Evolutionary conservation across 2,797 vertebrate species (phyloP), one percentile per base, ranked within the genome.

Genomic region (Atherinosoma microstoma): DNA sequence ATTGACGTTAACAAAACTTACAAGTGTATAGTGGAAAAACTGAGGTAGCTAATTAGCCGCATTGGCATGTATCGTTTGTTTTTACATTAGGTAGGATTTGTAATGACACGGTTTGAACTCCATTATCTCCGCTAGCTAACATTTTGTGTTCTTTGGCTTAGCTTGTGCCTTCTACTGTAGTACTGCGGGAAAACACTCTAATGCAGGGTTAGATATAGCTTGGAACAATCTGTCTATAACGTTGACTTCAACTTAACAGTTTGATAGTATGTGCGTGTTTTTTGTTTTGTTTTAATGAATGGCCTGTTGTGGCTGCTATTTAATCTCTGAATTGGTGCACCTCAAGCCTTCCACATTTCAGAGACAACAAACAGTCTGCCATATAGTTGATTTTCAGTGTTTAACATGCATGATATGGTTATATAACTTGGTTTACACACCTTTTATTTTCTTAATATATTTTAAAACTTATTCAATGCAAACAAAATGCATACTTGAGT

Each of bases 101-200:
- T 51, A 30, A 30, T 72, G 56, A 64, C 34, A 36, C 36, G 56
- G 27, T 6, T 58, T 51, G n/a, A 80, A 54, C 73, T 79, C 79
- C 78, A 84, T 85, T 79, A 87, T 90, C 83, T 58, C 71, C 20
- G 77, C 82, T 75, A 78, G 76, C 73, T 80, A 63, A 73, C 53
- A n/a, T 3, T 61, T 84, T 7, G 45, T n/a, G 15, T 78, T 6
- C 58, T 60, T 29, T 60, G 24, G 27, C 6, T 9, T 51, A 67
- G 35, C 58, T 49, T 42, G 27, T 67, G 27, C 24, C 20, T 76
- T 42, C 24, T 54, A 0, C 4, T 59, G 7, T 56, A 20, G 1
- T 15, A 20, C 4, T 56, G 56, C 51, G 20, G 24, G 45, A 18
- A n/a, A 4, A 9, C 11, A n/a, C 8, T 16, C 11, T 27, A 27